Evolutionary conservation across 2,797 vertebrate species (phyloP).

Genomic region (Tapirus indicus): DNA sequence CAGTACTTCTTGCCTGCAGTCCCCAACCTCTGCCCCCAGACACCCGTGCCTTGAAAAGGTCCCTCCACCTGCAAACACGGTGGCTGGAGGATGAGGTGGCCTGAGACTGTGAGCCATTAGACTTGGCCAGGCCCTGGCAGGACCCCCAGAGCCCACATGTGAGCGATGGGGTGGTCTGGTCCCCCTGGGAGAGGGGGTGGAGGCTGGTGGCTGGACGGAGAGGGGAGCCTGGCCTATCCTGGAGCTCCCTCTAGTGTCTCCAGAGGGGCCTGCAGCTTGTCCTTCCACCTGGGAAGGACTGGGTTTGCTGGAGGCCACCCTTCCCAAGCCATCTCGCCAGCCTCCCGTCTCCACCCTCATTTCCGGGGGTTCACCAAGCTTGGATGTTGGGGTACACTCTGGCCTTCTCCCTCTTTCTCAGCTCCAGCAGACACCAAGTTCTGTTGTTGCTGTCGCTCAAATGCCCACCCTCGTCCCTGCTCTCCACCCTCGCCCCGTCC

Average conservation of each 20-base stretch:
- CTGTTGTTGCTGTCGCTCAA: background rate
- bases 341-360: background rate
- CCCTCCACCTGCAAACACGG: background rate
- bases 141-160: background rate
- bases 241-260: constrained; percentile 69
- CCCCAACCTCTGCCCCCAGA: background rate
- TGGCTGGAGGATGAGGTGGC: background rate
- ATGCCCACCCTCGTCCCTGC: background rate
- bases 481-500: background rate
- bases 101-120: background rate
- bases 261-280: background rate
- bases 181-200: accelerated
- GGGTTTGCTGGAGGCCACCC: background rate
- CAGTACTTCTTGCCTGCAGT: background rate
- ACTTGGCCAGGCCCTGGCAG: background rate
- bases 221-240: constrained; percentile 59
- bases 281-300: accelerated
- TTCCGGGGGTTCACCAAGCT: background rate
- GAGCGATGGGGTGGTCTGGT: accelerated
- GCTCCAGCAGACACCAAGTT: background rate
- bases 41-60: background rate
- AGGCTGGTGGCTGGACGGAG: accelerated
- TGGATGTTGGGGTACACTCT: background rate
- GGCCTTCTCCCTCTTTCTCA: background rate
- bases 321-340: background rate